These are phyloP conservation scores for Busseola fusca DNA, from an alignment of 2,888 invertebrate genomes.

Conservation along the genomic window DNA sequence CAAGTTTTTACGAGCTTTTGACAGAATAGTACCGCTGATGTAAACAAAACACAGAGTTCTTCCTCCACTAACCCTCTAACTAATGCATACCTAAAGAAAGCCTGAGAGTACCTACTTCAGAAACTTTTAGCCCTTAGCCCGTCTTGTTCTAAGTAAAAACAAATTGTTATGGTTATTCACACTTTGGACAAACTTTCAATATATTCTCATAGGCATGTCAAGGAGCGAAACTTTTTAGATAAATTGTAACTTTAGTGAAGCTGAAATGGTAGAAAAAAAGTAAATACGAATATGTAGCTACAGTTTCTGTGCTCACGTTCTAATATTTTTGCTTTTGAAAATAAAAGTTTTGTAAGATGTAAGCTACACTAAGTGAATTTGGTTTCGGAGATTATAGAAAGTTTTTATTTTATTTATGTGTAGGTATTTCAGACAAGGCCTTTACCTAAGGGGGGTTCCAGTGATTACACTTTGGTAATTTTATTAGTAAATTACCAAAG, in stretches of 20 bases:
- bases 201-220: constrained; percentile 57
- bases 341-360: constrained; percentile 17
- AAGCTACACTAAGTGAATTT: constrained; percentile 6
- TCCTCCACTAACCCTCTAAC: constrained; percentile 9
- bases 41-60: background rate
- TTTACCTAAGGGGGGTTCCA: too few relatives aligned
- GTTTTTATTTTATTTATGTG: too few relatives aligned
- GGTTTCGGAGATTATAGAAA: constrained; percentile 10
- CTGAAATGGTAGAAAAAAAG: constrained; percentile 33
- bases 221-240: constrained; percentile 53
- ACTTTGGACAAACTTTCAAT: constrained; percentile 57
- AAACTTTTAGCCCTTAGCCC: constrained; percentile 52
- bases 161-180: constrained; percentile 60
- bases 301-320: background rate
- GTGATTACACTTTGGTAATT: too few relatives aligned
- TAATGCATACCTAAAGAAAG: constrained; percentile 32
- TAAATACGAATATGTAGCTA: constrained; percentile 24
- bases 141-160: constrained; percentile 57
- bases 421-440: too few relatives aligned
- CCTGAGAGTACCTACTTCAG: constrained; percentile 35
- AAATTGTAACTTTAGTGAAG: constrained; percentile 47
- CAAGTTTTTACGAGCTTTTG: background rate
- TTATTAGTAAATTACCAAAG: too few relatives aligned
- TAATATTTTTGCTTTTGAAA: constrained; percentile 25
- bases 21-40: background rate